phyloP scores from a whole-genome alignment of 2,797 vertebrate genomes.

The Tiaroga cobitis region DNA sequence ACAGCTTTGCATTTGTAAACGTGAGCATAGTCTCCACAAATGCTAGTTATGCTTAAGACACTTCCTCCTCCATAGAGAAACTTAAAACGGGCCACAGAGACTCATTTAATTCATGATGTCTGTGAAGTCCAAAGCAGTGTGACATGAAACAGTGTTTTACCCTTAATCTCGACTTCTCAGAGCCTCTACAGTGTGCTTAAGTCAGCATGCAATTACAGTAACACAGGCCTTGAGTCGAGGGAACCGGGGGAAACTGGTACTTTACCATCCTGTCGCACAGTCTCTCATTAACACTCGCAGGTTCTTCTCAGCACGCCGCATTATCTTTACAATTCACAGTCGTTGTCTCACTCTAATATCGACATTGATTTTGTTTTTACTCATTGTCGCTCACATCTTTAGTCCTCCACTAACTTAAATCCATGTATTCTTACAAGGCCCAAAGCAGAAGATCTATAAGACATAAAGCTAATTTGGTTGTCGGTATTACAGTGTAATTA shows the following conservation, averaged over 20 bases:
- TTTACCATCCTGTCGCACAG: slow-evolving; percentile 24
- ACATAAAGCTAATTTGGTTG: too few relatives aligned
- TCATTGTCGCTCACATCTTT: not conserved
- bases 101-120: slow-evolving; percentile 23
- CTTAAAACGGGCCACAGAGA: slow-evolving; percentile 21
- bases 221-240: slow-evolving; percentile 6
- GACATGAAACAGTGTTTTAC: slow-evolving; percentile 49
- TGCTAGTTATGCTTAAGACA: not conserved
- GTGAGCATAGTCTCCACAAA: not conserved
- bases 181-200: slow-evolving; percentile 55
- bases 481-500: too few relatives aligned
- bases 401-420: not conserved
- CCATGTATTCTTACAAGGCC: not conserved
- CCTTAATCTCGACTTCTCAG: slow-evolving; percentile 42
- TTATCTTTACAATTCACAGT: slow-evolving; percentile 10
- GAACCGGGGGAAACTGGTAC: slow-evolving; percentile 9
- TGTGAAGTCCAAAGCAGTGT: slow-evolving; percentile 21
- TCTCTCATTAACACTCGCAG: slow-evolving; percentile 7
- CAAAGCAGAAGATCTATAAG: not conserved
- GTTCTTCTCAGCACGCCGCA: not conserved
- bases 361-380: not conserved
- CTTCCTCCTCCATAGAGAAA: not conserved
- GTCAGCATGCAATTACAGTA: slow-evolving; percentile 59
- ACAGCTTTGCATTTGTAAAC: slow-evolving; percentile 17
- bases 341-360: not conserved